Percentiles rank a stretch among this genome's conserved stretches.
phyloP scores from a whole-genome alignment of 2,888 invertebrate species.

The Mimumesa dahlbomi region DNA sequence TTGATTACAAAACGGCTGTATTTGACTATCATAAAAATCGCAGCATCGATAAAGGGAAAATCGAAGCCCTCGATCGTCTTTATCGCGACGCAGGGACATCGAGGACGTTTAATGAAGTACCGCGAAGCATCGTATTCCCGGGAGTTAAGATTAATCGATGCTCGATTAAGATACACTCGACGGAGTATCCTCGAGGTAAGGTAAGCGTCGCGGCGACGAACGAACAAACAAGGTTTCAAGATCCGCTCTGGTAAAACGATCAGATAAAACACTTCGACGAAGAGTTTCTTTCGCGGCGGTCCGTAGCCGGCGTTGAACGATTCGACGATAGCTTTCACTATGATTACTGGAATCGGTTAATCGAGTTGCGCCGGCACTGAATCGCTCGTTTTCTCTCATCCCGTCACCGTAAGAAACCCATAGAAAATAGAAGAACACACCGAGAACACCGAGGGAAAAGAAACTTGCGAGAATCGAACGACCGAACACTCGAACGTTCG shows the following conservation, averaged over 20 bases:
- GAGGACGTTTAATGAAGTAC: constrained; percentile 23
- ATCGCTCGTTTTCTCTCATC: constrained; percentile 45
- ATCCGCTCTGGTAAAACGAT: constrained; percentile 28
- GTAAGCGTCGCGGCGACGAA: constrained; percentile 1
- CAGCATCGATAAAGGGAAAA: no score
- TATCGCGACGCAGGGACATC: no score
- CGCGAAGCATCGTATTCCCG: background rate
- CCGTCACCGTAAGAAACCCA: constrained; percentile 14
- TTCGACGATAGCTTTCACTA: constrained; percentile 52
- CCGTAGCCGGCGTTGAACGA: constrained; percentile 26
- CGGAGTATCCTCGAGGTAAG: constrained; percentile 26
- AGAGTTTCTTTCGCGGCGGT: constrained; percentile 33
- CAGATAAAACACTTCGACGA: constrained; percentile 37
- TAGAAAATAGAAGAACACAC: constrained; percentile 28
- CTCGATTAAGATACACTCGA: constrained; percentile 39
- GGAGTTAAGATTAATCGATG: constrained; percentile 49
- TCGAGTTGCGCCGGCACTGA: constrained; percentile 40
- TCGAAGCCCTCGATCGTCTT: no score
- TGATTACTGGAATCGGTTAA: constrained; percentile 54
- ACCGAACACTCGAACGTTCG: no score
- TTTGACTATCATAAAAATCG: no score
- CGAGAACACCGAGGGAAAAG: constrained; percentile 3
- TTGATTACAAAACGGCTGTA: no score
- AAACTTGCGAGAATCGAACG: background rate
- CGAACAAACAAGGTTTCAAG: constrained; percentile 44